phyloP scores from a whole-genome alignment of 2,888 invertebrate species.

The Hirtodrosophila trivittata region DNA sequence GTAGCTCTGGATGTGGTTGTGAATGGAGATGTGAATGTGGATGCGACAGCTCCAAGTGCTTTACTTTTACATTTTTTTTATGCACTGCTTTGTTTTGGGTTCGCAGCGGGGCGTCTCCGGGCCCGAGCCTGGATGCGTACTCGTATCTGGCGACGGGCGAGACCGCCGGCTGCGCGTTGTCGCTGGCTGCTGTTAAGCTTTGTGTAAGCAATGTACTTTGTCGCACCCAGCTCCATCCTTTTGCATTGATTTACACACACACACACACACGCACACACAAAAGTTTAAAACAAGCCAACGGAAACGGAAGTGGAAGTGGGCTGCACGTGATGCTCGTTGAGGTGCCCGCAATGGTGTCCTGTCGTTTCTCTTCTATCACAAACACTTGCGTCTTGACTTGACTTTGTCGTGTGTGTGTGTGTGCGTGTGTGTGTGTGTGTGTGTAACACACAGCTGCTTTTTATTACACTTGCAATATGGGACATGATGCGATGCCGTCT shows the following conservation, averaged over 20 bases:
- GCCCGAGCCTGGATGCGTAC: conserved; percentile 3
- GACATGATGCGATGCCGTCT: conserved; percentile 64
- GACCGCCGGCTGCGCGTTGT: conserved; percentile 66
- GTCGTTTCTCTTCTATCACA: conserved; percentile 60
- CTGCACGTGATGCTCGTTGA: conserved; percentile 75
- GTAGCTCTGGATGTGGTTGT: conserved; percentile 19
- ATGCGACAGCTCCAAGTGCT: conserved; percentile 64
- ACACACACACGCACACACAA: conserved; percentile 23
- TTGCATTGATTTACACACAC: conserved; percentile 67
- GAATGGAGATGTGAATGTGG: conserved; percentile 52
- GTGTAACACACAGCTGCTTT: conserved; percentile 65
- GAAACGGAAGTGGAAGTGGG: conserved; percentile 77
- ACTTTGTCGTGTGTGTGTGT: conserved; percentile 28
- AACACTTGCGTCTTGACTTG: conserved; percentile 63
- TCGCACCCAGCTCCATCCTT: conserved; percentile 41
- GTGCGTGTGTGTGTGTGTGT: conserved; percentile 23
- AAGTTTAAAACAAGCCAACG: conserved; percentile 77
- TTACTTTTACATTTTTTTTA: conserved; percentile 67
- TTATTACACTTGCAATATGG: conserved; percentile 77
- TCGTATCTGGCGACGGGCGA: conserved; percentile 18
- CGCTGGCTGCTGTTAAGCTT: conserved; percentile 70
- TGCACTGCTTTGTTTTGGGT: conserved; percentile 68
- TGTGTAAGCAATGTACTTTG: conserved; percentile 76
- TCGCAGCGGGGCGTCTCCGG: conserved; percentile 20
- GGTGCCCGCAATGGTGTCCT: conserved; percentile 52